These are phyloP conservation scores for Amphiura filiformis DNA, from an alignment of 35 echinoderm and acorn worm species.

Conservation along the genomic window DNA sequence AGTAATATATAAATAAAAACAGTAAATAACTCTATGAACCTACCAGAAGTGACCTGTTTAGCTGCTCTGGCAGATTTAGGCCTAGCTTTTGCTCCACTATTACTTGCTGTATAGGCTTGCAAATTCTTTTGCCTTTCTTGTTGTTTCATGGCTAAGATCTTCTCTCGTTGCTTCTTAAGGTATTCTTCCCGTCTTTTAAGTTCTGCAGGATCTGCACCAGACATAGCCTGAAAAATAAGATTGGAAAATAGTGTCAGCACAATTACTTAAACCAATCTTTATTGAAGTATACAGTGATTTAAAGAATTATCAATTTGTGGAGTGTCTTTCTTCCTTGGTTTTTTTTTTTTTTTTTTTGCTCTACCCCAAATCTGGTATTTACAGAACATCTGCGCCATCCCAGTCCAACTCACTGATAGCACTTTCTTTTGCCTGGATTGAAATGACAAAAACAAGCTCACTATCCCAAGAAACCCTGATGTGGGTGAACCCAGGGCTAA, in stretches of 20 bases:
- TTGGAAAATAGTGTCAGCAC: not conserved
- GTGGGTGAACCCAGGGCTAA: too few relatives aligned
- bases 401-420: too few relatives aligned
- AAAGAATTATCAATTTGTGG: not conserved
- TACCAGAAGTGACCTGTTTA: slow-evolving; percentile 75
- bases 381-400: too few relatives aligned
- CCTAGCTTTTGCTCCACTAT: slow-evolving; percentile 49
- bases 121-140: slow-evolving; percentile 77
- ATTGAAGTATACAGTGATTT: too few relatives aligned
- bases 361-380: not conserved
- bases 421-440: too few relatives aligned
- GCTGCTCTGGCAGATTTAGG: slow-evolving; percentile 87
- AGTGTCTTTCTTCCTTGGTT: too few relatives aligned
- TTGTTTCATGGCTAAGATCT: slow-evolving; percentile 76
- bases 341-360: not conserved
- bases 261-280: not conserved
- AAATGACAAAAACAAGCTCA: too few relatives aligned
- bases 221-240: slow-evolving; percentile 33
- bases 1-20: too few relatives aligned
- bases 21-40: not conserved
- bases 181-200: slow-evolving; percentile 75
- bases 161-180: slow-evolving; percentile 84
- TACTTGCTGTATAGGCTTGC: slow-evolving; percentile 37
- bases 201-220: slow-evolving; percentile 57
- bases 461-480: too few relatives aligned